Evolutionary conservation across 1,140 invertebrate species (phyloP).

Genomic region (Drosophila tani): DNA sequence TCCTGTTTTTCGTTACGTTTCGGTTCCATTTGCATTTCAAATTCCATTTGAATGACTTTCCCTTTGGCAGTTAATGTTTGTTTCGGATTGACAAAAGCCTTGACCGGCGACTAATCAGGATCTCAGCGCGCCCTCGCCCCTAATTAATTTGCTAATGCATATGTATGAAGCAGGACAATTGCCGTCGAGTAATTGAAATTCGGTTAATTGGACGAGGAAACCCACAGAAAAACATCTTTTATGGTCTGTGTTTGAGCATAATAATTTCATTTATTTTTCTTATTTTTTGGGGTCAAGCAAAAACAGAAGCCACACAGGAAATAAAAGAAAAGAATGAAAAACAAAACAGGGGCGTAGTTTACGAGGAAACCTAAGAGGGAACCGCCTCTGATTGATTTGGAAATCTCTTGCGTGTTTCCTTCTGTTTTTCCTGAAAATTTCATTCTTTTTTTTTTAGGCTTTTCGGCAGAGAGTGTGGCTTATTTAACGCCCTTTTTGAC

Average conservation of each 20-base stretch:
- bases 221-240: slow-evolving; percentile 58
- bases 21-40: slow-evolving; percentile 73
- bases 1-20: slow-evolving; percentile 15
- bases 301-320: slow-evolving; percentile 63
- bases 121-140: slow-evolving; percentile 19
- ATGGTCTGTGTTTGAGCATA: slow-evolving; percentile 52
- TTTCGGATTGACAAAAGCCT: slow-evolving; percentile 55
- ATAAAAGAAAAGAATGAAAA: slow-evolving; percentile 16
- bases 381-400: slow-evolving; percentile 21
- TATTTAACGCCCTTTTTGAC: slow-evolving; percentile 10
- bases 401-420: slow-evolving; percentile 4
- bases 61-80: slow-evolving; percentile 61
- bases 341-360: slow-evolving; percentile 21
- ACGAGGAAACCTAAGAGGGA: slow-evolving; percentile 1
- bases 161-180: slow-evolving; percentile 54
- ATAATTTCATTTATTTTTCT: slow-evolving; percentile 68
- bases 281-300: slow-evolving; percentile 40
- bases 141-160: slow-evolving; percentile 74
- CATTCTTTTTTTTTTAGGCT: not conserved
- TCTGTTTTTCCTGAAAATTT: slow-evolving; percentile 5
- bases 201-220: slow-evolving; percentile 62
- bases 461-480: too few species aligned
- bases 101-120: slow-evolving; percentile 55
- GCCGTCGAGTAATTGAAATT: slow-evolving; percentile 58
- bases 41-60: slow-evolving; percentile 59